Conservation (phyloP, 2,113 vertebrate species). For the Trematocara variabile region DNA sequence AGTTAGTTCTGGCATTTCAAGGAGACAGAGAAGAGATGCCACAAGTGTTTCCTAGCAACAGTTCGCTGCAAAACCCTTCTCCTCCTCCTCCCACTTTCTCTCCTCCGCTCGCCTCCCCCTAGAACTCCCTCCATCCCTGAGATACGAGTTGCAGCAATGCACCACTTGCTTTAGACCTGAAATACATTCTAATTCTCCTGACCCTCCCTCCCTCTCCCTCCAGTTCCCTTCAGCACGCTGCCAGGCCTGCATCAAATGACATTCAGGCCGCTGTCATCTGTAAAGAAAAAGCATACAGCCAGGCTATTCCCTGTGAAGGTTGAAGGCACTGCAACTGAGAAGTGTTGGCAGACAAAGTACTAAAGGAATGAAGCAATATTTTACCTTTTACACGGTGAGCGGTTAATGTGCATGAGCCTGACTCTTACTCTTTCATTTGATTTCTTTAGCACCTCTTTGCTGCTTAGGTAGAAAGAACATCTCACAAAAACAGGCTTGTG, state of each 20-base stretch:
- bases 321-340: background rate
- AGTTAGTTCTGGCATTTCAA: constrained; percentile 60
- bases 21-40: constrained; percentile 57
- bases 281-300: background rate
- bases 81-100: background rate
- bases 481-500: constrained; percentile 18
- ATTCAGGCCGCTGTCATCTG: constrained; percentile 37
- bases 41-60: constrained; percentile 83
- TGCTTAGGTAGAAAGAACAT: constrained; percentile 15
- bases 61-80: constrained; percentile 44
- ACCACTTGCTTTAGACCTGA: constrained; percentile 69
- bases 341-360: constrained; percentile 2
- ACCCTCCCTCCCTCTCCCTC: background rate
- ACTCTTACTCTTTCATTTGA: background rate
- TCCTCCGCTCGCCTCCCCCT: background rate
- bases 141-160: constrained; percentile 72
- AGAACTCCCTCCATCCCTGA: constrained; percentile 41
- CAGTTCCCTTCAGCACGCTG: background rate
- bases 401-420: background rate
- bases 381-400: constrained; percentile 7
- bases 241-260: constrained; percentile 42
- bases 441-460: background rate
- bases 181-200: constrained; percentile 64
- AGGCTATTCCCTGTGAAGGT: constrained; percentile 14
- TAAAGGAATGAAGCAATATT: background rate